A percentile compares a stretch with the other conserved stretches of the same genome.
Evolutionary conservation across 2,113 vertebrate genomes (phyloP).

Genomic region (Nycticryphes semicollaris): DNA sequence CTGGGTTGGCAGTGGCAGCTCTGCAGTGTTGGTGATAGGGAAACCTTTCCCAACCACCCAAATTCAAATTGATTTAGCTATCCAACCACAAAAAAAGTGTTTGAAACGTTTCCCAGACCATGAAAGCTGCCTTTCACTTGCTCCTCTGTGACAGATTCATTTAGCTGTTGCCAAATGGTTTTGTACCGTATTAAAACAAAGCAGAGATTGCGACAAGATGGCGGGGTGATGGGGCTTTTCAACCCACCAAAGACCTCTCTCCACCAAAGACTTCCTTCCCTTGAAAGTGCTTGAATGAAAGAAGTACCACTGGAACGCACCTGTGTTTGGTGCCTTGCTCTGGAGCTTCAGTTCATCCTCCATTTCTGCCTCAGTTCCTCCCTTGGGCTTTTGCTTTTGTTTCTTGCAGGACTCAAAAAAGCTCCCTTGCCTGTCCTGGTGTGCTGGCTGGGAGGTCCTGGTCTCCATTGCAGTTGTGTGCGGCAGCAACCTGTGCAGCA

Average conservation of each 20-base stretch:
- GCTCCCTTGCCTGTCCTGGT: not conserved
- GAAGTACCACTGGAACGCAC: not conserved
- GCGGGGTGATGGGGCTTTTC: not conserved
- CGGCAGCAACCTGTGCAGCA: not conserved
- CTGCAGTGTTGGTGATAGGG: rapidly evolving
- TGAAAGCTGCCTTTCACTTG: not conserved
- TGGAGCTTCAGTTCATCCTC: not conserved
- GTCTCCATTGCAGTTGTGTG: not conserved
- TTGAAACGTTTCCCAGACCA: not conserved
- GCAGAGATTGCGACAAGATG: not conserved
- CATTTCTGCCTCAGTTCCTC: not conserved
- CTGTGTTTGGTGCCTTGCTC: not conserved
- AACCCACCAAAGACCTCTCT: not conserved
- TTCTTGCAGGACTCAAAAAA: not conserved
- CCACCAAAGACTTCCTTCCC: not conserved
- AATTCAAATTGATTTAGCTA: not conserved
- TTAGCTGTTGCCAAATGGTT: not conserved
- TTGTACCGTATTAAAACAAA: not conserved
- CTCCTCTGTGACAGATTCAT: no score
- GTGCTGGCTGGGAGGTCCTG: not conserved
- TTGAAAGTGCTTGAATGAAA: not conserved
- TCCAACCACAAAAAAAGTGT: not conserved
- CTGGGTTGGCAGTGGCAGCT: not conserved
- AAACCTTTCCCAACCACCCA: not conserved
- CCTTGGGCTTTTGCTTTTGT: not conserved